A percentile compares a stretch with the other conserved stretches of the same genome.
Conservation (phyloP, 2,797 vertebrate species). For the Lophura swinhoii region DNA sequence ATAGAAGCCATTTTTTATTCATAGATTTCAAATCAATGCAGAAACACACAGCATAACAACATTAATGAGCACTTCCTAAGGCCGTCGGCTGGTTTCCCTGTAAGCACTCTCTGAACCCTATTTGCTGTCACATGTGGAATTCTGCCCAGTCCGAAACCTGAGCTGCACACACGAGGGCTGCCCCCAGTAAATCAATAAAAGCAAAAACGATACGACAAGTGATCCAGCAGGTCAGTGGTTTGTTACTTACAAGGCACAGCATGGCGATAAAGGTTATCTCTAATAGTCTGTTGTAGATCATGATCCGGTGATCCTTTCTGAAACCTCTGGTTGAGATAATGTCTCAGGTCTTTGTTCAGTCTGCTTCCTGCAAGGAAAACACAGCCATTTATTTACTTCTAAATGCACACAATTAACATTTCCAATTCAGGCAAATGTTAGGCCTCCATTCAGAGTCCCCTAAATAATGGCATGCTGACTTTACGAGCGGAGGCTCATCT, state of each 20-base stretch:
- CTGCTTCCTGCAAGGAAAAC: slow-evolving; percentile 86
- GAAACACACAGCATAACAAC: neutral
- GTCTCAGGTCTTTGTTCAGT: slow-evolving; percentile 95
- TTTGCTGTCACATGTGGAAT: neutral
- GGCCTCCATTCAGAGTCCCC: slow-evolving; percentile 49
- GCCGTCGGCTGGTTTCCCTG: neutral
- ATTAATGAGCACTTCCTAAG: neutral
- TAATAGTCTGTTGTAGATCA: slow-evolving; percentile 95
- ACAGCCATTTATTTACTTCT: slow-evolving; percentile 38
- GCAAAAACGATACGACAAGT: fast-evolving
- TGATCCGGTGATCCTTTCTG: slow-evolving; percentile 96
- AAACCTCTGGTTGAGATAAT: slow-evolving; percentile 96
- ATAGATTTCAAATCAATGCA: neutral
- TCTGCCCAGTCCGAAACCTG: neutral
- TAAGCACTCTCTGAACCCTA: neutral
- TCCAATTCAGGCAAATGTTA: slow-evolving; percentile 43
- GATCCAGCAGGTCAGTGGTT: neutral
- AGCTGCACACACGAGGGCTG: neutral
- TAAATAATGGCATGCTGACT: slow-evolving; percentile 62
- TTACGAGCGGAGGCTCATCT: slow-evolving; percentile 54
- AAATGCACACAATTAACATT: slow-evolving; percentile 23
- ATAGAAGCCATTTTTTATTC: neutral
- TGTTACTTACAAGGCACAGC: slow-evolving; percentile 98
- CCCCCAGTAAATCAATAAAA: neutral
- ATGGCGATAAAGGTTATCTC: slow-evolving; percentile 97